These are phyloP conservation scores for Leucania comma DNA, from an alignment of 2,888 invertebrate genomes.

Conservation along the genomic window DNA sequence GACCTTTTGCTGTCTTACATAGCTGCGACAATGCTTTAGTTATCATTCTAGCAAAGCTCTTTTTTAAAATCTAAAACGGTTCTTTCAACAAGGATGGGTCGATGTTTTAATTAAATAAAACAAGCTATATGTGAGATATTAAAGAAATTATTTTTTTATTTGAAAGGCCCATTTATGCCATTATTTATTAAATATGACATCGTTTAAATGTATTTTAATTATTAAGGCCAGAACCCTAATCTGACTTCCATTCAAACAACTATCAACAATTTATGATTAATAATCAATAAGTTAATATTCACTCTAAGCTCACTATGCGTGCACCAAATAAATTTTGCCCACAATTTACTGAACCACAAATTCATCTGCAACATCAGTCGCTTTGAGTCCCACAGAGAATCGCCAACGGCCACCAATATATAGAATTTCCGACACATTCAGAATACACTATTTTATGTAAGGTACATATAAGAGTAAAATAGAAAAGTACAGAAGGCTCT, in stretches of 20 bases:
- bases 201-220: too few relatives aligned
- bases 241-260: too few relatives aligned
- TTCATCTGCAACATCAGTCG: slow-evolving; percentile 21
- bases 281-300: slow-evolving; percentile 1
- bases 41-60: too few relatives aligned
- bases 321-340: neutral
- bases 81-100: too few relatives aligned
- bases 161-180: too few relatives aligned
- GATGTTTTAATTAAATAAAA: too few relatives aligned
- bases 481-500: neutral
- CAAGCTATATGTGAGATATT: too few relatives aligned
- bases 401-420: slow-evolving; percentile 32
- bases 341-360: slow-evolving; percentile 19
- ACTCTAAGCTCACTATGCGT: slow-evolving; percentile 2
- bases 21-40: neutral
- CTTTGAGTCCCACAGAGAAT: slow-evolving; percentile 29
- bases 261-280: neutral
- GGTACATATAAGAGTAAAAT: slow-evolving; percentile 17
- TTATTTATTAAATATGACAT: too few relatives aligned
- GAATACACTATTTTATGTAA: slow-evolving; percentile 40
- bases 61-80: too few relatives aligned
- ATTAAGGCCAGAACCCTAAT: too few relatives aligned
- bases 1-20: neutral
- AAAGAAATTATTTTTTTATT: too few relatives aligned
- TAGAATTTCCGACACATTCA: slow-evolving; percentile 39